Evolutionary conservation across 2,113 vertebrate species (phyloP).

Genomic region (Ammodytes marinus): DNA sequence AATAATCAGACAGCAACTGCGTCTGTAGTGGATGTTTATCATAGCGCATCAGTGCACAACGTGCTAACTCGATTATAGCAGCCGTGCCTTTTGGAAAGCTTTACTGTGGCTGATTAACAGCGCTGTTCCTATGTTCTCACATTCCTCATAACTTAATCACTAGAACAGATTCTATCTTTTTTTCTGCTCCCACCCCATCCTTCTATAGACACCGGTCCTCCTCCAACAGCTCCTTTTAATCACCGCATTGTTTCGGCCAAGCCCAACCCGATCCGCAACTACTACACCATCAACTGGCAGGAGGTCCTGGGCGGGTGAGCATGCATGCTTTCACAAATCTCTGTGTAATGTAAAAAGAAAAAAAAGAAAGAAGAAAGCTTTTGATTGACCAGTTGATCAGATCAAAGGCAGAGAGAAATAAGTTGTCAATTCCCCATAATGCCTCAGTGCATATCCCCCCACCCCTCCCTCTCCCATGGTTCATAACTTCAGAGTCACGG

Average conservation of each 20-base stretch:
- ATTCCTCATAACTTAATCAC: constrained; percentile 39
- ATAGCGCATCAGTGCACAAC: constrained; percentile 15
- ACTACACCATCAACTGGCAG: constrained; percentile 91
- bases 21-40: constrained; percentile 37
- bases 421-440: constrained; percentile 48
- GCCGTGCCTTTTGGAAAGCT: constrained; percentile 9
- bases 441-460: constrained; percentile 62
- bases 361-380: background rate
- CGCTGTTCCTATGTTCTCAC: constrained; percentile 46
- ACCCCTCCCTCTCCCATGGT: constrained; percentile 37
- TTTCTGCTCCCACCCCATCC: constrained; percentile 26
- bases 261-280: constrained; percentile 89
- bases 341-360: background rate
- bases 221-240: constrained; percentile 91
- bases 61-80: constrained; percentile 52
- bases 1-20: constrained; percentile 10
- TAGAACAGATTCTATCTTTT: constrained; percentile 40
- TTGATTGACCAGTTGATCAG: constrained; percentile 23
- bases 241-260: constrained; percentile 94
- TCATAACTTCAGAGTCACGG: constrained; percentile 83
- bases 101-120: constrained; percentile 37
- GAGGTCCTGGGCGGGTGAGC: constrained; percentile 95
- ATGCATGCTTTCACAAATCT: background rate
- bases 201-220: constrained; percentile 84
- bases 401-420: constrained; percentile 52